Conservation (phyloP, 2,113 vertebrate species). For the Aphyosemion australe region DNA sequence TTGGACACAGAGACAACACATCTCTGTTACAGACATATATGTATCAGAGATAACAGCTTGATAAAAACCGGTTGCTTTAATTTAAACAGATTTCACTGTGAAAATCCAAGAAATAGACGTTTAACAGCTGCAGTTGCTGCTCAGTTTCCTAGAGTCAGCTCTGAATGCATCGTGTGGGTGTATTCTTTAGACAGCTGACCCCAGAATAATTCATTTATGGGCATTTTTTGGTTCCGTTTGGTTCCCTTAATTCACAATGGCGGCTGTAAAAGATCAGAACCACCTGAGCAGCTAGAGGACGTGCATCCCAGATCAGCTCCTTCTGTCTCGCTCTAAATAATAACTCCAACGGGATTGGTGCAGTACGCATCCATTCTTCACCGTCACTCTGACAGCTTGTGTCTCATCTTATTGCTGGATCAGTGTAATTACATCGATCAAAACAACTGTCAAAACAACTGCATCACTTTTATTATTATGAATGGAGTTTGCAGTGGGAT, state of each 20-base stretch:
- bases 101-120: constrained; percentile 8
- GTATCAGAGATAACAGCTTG: too few relatives aligned
- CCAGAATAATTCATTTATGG: constrained; percentile 6
- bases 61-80: not conserved
- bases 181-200: constrained; percentile 8
- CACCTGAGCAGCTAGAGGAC: not conserved
- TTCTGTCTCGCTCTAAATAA: constrained; percentile 1
- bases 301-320: not conserved
- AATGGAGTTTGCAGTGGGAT: too few relatives aligned
- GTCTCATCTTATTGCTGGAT: constrained; percentile 15
- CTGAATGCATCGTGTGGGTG: constrained; percentile 12
- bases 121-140: too few relatives aligned
- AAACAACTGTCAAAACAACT: too few relatives aligned
- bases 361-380: not conserved
- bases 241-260: constrained; percentile 2
- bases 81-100: not conserved
- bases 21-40: too few relatives aligned
- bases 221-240: constrained; percentile 7
- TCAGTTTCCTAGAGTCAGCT: not conserved
- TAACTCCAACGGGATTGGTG: not conserved
- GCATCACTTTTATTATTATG: too few relatives aligned
- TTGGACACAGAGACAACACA: too few relatives aligned
- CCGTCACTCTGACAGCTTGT: constrained; percentile 19
- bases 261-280: constrained; percentile 16
- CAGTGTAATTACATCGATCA: constrained; percentile 8